Percentiles rank a stretch among this genome's conserved stretches.
Conservation (phyloP, 1,140 invertebrate genomes). For the Scaptomyza hsui region DNA sequence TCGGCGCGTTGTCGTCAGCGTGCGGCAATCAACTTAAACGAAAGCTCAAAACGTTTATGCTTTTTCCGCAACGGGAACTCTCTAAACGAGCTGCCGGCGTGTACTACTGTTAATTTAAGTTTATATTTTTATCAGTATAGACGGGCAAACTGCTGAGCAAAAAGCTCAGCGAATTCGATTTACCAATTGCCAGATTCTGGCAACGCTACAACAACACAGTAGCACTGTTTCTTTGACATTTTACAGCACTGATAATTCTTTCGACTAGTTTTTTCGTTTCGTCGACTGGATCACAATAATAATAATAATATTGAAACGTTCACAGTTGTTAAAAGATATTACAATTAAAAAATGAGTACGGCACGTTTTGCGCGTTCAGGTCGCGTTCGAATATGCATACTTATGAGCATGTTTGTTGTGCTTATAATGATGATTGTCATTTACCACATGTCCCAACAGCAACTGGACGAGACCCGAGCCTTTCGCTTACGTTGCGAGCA, state of each 20-base stretch:
- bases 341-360: conserved; percentile 83
- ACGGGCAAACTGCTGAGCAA: conserved; percentile 14
- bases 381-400: conserved; percentile 84
- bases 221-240: conserved; percentile 40
- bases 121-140: conserved; percentile 20
- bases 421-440: conserved; percentile 85
- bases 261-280: conserved; percentile 46
- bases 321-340: background rate
- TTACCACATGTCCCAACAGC: conserved; percentile 85
- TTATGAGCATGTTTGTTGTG: conserved; percentile 83
- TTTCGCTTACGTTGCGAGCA: conserved; percentile 83
- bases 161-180: conserved; percentile 24
- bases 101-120: conserved; percentile 31
- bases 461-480: conserved; percentile 84
- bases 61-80: conserved; percentile 13
- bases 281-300: conserved; percentile 7
- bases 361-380: conserved; percentile 85
- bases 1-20: conserved; percentile 35
- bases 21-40: conserved; percentile 14
- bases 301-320: conserved; percentile 35
- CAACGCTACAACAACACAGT: background rate
- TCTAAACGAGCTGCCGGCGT: conserved; percentile 29
- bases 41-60: conserved; percentile 10
- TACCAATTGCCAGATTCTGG: background rate
- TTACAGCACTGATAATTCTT: conserved; percentile 41